Evolutionary conservation across 2,888 invertebrate species (phyloP), one percentile per base, ranked within the genome.

Genomic region (Microctonus hyperodae): DNA sequence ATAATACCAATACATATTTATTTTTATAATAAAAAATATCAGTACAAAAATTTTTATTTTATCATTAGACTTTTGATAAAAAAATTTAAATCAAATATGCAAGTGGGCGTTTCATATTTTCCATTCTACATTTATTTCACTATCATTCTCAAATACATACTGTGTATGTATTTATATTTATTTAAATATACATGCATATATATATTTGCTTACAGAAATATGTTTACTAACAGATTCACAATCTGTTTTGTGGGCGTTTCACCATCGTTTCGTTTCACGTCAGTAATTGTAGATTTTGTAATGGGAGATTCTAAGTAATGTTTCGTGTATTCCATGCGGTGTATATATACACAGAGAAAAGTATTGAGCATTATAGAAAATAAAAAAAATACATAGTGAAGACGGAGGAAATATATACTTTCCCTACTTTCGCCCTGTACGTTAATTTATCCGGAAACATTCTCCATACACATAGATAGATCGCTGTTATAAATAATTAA

Each of bases 371-470:
- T 9, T 13, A 35, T 37, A 23, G 7, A 40, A 22, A n/a, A n/a
- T 16, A 16, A n/a, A n/a, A 37, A 44, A 56, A 56, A 56, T 56
- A 56, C 10, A 56, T n/a, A 16, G 33, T 33, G 33, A 22, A 56
- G 33, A 56, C n/a, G 28, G 33, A 20, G 37, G n/a, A n/a, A n/a
- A 72, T 71, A 73, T 71, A 73, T 72, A 77, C 77, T 77, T 77
- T 77, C 77, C 75, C 77, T 75, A 72, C 77, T 77, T 77, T 77
- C 77, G 75, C 77, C 71, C 68, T 48, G 25, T 25, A 51, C 50
- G 33, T 33, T 58, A 57, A 64, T 64, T 64, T 56, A 56, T 28
- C 64, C 64, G 55, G 55, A 56, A 64, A 31, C 28, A 28, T 44
- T 25, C n/a, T 23, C 23, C 22, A 31, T 61, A 50, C 50, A 48